Conservation (phyloP, 2,113 vertebrate genomes). For the Dicerorhinus sumatrensis region DNA sequence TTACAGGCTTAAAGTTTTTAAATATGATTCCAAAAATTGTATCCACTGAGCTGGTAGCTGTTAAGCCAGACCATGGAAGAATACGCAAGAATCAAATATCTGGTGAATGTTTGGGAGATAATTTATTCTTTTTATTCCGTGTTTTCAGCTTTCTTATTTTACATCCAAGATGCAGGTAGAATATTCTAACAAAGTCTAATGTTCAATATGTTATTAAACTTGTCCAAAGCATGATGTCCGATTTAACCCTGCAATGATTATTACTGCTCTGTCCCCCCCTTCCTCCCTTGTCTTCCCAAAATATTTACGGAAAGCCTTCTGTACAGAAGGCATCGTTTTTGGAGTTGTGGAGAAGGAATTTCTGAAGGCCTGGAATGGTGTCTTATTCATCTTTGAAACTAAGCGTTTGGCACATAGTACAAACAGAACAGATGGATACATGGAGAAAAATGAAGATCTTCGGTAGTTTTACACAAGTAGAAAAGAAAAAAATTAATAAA, state of each 20-base stretch:
- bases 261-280: not conserved
- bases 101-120: not conserved
- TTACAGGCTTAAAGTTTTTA: not conserved
- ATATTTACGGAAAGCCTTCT: not conserved
- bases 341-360: not conserved
- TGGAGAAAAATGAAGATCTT: constrained; percentile 16
- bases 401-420: not conserved
- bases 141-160: constrained; percentile 16
- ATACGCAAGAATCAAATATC: not conserved
- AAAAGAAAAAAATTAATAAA: not conserved
- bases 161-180: not conserved
- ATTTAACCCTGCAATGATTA: not conserved
- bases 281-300: not conserved
- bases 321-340: not conserved
- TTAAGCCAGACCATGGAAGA: not conserved
- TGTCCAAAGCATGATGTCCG: not conserved
- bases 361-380: not conserved
- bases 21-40: not conserved
- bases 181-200: constrained; percentile 12
- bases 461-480: not conserved
- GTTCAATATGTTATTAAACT: not conserved
- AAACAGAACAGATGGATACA: not conserved
- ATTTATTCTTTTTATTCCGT: not conserved
- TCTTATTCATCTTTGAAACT: not conserved
- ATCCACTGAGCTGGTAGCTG: not conserved